Percentiles rank a stretch among this genome's conserved stretches.
Conservation (phyloP, 1,140 invertebrate genomes). For the fruit fly (Drosophila melanogaster) region Release_6_plus_ISO1_MT NT_033779.5:12132501-12133000, state of each 20-base stretch:
- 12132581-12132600: constrained; percentile 29
- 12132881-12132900: constrained; percentile 7
- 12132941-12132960: no score
- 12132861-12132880: constrained; percentile 3
- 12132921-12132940: neutral
- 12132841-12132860: no score
- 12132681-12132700: neutral
- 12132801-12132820: no score
- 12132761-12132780: no score
- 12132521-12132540: constrained; percentile 25
- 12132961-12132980: constrained; percentile 8
- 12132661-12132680: neutral
- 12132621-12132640: constrained; percentile 10
- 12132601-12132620: constrained; percentile 34
- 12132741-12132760: neutral
- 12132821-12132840: no score
- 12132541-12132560: constrained; percentile 32
- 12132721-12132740: constrained; percentile 22
- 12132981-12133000: constrained; percentile 43
- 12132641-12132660: constrained; percentile 28
- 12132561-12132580: constrained; percentile 6
- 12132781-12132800: no score
- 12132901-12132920: constrained; percentile 1
- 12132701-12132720: neutral
- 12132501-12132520: constrained; percentile 34